phyloP scores from a whole-genome alignment of 1,140 invertebrate species.

The Neoseiulus cucumeris region DNA sequence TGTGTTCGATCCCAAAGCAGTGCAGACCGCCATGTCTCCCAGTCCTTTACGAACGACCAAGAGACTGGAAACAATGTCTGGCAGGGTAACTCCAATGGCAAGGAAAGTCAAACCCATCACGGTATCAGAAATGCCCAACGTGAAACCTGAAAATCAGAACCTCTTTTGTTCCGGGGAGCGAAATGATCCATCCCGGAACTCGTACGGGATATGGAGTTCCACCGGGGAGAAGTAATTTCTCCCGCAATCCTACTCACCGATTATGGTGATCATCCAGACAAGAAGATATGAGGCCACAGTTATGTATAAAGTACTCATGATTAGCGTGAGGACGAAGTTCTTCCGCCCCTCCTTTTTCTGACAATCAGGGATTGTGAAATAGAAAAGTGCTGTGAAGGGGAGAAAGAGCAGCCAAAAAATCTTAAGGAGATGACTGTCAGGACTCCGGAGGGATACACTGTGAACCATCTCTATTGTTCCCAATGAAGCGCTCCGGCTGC shows the following conservation, averaged over 20 bases:
- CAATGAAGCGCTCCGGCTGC: no score
- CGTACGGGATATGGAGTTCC: no score
- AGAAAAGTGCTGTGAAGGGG: conserved; percentile 38
- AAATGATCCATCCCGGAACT: no score
- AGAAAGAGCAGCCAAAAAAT: conserved; percentile 46
- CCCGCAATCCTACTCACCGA: no score
- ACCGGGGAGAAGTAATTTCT: no score
- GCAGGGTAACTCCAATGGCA: conserved; percentile 81
- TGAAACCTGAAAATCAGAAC: conserved; percentile 49
- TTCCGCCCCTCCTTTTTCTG: conserved; percentile 15
- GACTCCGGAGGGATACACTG: background rate
- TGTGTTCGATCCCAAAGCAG: conserved; percentile 91
- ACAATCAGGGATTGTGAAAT: conserved; percentile 21
- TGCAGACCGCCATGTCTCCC: conserved; percentile 98
- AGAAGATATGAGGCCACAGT: conserved; percentile 83
- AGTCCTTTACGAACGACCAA: conserved; percentile 75
- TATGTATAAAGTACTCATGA: conserved; percentile 82
- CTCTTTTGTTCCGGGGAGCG: no score
- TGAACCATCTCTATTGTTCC: no score
- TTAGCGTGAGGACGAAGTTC: conserved; percentile 71
- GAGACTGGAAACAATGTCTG: conserved; percentile 74
- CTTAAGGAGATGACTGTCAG: background rate
- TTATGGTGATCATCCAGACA: conserved; percentile 88
- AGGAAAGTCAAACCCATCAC: conserved; percentile 94
- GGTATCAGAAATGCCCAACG: conserved; percentile 69